phyloP scores from a whole-genome alignment of 2,113 vertebrate species.

The Grallaria varia region DNA sequence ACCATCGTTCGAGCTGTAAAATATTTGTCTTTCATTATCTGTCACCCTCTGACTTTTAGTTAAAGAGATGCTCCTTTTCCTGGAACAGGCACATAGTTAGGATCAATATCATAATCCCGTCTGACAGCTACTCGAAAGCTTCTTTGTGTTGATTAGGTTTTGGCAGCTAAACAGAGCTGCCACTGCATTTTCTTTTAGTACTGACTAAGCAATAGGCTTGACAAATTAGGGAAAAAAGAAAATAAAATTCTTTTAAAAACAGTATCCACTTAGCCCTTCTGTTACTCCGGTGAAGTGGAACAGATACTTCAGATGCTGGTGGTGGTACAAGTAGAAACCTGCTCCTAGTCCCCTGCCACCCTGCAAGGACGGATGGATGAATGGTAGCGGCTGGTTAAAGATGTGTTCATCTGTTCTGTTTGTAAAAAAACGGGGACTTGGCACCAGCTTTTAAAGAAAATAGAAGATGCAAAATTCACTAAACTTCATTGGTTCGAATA shows the following conservation, averaged over 20 bases:
- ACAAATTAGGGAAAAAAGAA: constrained; percentile 10
- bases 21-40: constrained; percentile 60
- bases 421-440: constrained; percentile 56
- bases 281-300: constrained; percentile 36
- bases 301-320: not conserved
- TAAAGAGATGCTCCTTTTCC: constrained; percentile 47
- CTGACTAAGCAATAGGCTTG: constrained; percentile 28
- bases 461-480: constrained; percentile 55
- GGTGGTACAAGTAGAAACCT: constrained; percentile 43
- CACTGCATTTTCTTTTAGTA: constrained; percentile 32
- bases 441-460: constrained; percentile 57
- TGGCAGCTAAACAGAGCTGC: constrained; percentile 41
- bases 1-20: constrained; percentile 9
- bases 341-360: constrained; percentile 41
- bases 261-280: constrained; percentile 29
- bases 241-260: not conserved
- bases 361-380: constrained; percentile 63
- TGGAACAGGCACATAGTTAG: constrained; percentile 39
- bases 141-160: constrained; percentile 34
- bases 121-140: constrained; percentile 57
- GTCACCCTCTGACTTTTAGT: constrained; percentile 45
- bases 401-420: constrained; percentile 71
- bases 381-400: constrained; percentile 31
- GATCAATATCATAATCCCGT: constrained; percentile 59
- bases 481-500: constrained; percentile 62